Conservation (phyloP, 2,888 invertebrate genomes). For the Athalia cordata region DNA sequence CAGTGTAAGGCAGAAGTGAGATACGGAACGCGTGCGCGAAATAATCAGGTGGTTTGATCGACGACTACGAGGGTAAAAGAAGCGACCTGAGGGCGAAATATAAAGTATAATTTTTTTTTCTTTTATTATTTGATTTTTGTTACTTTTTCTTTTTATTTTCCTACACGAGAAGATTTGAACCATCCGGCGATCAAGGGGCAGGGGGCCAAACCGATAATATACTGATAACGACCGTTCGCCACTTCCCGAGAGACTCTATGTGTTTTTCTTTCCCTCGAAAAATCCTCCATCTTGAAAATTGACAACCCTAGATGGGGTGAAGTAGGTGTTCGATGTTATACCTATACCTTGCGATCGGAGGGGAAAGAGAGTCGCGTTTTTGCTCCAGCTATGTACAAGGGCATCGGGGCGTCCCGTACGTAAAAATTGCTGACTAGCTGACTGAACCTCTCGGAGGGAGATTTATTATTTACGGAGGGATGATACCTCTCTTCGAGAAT, state of each 20-base stretch:
- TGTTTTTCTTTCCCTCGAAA: slow-evolving; percentile 4
- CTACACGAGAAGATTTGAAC: background rate
- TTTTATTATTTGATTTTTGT: background rate
- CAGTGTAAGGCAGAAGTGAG: no score
- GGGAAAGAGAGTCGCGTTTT: slow-evolving; percentile 19
- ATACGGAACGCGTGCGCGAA: no score
- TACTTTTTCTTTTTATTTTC: background rate
- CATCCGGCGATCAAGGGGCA: background rate
- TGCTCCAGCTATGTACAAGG: background rate
- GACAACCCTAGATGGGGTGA: slow-evolving; percentile 3
- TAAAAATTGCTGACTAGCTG: slow-evolving; percentile 45
- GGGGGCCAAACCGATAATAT: background rate
- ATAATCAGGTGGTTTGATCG: no score
- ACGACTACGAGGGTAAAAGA: no score
- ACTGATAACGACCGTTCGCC: background rate
- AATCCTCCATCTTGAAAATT: slow-evolving; percentile 37
- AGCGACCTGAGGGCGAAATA: no score
- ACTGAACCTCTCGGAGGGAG: slow-evolving; percentile 50
- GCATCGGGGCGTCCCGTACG: slow-evolving; percentile 13
- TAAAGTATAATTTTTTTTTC: no score
- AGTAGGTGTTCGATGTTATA: background rate
- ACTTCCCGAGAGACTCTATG: background rate
- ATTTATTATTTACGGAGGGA: slow-evolving; percentile 54
- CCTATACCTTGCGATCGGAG: background rate
- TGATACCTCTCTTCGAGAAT: slow-evolving; percentile 45